Evolutionary conservation across 2,888 invertebrate genomes (phyloP).

Genomic region (Bursaphelenchus okinawaensis): DNA sequence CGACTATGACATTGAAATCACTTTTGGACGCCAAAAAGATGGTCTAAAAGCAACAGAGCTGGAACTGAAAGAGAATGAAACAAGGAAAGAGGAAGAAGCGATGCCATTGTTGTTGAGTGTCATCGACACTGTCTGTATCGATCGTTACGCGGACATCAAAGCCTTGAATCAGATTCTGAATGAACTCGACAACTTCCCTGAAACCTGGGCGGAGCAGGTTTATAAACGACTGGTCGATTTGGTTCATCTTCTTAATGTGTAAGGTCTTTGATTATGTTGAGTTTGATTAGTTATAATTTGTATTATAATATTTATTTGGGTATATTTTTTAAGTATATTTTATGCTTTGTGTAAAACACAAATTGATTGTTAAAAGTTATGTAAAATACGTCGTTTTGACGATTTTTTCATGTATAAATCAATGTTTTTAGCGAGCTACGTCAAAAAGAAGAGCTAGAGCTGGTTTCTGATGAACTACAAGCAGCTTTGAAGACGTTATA

Average conservation of each 20-base stretch:
- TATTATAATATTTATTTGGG: no score
- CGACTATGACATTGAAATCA: background rate
- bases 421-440: no score
- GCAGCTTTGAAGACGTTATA: no score
- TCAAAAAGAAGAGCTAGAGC: no score
- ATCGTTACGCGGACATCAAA: conserved; percentile 16
- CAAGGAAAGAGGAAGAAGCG: background rate
- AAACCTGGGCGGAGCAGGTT: background rate
- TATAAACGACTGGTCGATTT: background rate
- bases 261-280: no score
- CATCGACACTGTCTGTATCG: conserved; percentile 12
- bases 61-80: background rate
- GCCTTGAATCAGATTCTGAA: conserved; percentile 26
- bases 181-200: conserved; percentile 26
- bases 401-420: no score
- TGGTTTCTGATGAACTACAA: no score
- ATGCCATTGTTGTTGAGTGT: background rate
- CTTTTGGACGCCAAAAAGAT: background rate
- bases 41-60: background rate
- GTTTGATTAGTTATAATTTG: no score
- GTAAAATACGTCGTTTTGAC: no score
- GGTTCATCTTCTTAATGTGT: background rate
- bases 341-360: no score
- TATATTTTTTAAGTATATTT: no score
- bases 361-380: no score